Base-by-base conservation (phyloP, 2,113 vertebrate genomes). In the Saimiri boliviensis region DNA sequence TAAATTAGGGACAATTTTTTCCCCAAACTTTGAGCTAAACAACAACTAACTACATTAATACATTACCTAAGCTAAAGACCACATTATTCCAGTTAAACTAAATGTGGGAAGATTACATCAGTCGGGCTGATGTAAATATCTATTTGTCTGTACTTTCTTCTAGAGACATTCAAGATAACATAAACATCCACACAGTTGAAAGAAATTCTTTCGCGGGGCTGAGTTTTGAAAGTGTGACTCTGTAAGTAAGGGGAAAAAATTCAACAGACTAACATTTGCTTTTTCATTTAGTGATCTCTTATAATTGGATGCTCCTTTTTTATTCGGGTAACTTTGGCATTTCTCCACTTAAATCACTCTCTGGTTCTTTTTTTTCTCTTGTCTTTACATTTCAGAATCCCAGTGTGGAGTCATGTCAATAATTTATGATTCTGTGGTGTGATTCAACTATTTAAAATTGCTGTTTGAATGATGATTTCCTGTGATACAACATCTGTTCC, bases 111-210 rank as follows among this genome's bases (percentile, higher is more conserved):
- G 12, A 49, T 37, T 19, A 52, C 54, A 13, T 6, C 0, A 56
- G 13, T 71, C 13, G 76, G 37, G 27, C 7, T 30, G 40, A 89
- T 14, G 17, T 35, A 91, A 86, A 79, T 0, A 0, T 58, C 58
- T 97, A 3, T 96, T 80, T 96, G 82, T 86, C 42, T 95, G 30
- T 91, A 37, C 92, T 98, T 97, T 98, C 47, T 98, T 98, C 93
- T 97, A 99, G 99, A 96, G 99, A 99, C 86, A 97, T 99, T 96
- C 99, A 99, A 98, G 99, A 99, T 93, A 99, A 99, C 86, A 98
- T 99, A 94, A 98, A 99, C 82, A 98, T 99, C 96, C 98, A 98
- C 45, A 98, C 96, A 19, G 98, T 99, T 86, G 97, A 98, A 98
- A 98, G 95, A 94, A 99, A 99, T 93, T 98, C 99, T 21, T 99